Conservation (phyloP, 2,888 invertebrate genomes). For the Horisme vitalbata region DNA sequence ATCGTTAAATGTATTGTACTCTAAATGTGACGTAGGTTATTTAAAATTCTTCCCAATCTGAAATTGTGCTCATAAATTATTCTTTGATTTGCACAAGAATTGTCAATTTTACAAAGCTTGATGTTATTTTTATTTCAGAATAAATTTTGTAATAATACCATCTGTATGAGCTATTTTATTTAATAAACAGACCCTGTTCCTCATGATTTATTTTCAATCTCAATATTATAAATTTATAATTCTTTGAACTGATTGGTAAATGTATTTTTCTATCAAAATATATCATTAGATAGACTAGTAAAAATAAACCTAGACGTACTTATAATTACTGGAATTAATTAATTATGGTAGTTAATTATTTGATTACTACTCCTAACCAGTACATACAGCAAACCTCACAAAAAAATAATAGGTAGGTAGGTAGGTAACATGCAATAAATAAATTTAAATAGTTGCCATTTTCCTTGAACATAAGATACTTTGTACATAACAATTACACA, state of each 20-base stretch:
- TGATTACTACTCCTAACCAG: too few relatives aligned
- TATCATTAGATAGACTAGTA: too few relatives aligned
- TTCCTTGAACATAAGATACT: background rate
- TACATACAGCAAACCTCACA: too few relatives aligned
- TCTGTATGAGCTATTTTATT: constrained; percentile 2
- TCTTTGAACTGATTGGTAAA: too few relatives aligned
- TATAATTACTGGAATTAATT: too few relatives aligned
- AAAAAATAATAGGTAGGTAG: too few relatives aligned
- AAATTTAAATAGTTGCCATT: background rate
- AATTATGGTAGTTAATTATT: too few relatives aligned
- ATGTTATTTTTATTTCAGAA: constrained; percentile 80
- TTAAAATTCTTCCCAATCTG: constrained; percentile 67
- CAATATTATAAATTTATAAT: too few relatives aligned
- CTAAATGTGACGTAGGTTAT: constrained; percentile 36
- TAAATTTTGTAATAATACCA: constrained; percentile 68
- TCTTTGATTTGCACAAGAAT: constrained; percentile 68
- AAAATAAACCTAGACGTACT: too few relatives aligned
- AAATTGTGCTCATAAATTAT: constrained; percentile 78
- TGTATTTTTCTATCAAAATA: too few relatives aligned
- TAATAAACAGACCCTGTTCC: constrained; percentile 8
- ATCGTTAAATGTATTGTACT: constrained; percentile 26
- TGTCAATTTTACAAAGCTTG: constrained; percentile 80
- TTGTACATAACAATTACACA: background rate
- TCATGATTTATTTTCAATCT: constrained; percentile 28
- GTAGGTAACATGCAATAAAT: background rate